Percentiles rank a stretch among this genome's conserved stretches.
Conservation (phyloP, 2,888 invertebrate genomes). For the Leuctra nigra region DNA sequence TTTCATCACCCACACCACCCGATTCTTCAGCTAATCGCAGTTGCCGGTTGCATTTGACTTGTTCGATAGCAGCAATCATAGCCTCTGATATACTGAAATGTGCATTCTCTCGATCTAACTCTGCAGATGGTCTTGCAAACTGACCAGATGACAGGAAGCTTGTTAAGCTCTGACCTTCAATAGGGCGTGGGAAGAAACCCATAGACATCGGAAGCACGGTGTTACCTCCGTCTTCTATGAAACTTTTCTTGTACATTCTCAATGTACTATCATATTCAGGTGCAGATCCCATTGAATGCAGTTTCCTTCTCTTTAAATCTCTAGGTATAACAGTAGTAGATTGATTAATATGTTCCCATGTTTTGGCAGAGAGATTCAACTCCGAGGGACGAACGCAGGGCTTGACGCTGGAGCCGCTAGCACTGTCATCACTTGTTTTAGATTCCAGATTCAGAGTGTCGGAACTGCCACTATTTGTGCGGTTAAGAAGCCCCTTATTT, state of each 20-base stretch:
- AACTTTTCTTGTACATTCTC: constrained; percentile 46
- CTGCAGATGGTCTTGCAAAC: constrained; percentile 62
- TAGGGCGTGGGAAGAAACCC: constrained; percentile 54
- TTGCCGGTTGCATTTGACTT: constrained; percentile 53
- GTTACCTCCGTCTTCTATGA: constrained; percentile 52
- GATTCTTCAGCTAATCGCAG: constrained; percentile 44
- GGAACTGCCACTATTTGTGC: constrained; percentile 32
- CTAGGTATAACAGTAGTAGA: too few relatives aligned
- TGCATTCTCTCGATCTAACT: constrained; percentile 76
- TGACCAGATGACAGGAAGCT: constrained; percentile 66
- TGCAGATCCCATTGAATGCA: constrained; percentile 26
- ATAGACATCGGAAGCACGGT: constrained; percentile 53
- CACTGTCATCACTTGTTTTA: constrained; percentile 17
- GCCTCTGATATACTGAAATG: constrained; percentile 81
- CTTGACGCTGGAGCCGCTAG: not conserved
- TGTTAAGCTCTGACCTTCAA: constrained; percentile 62
- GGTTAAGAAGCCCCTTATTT: not conserved
- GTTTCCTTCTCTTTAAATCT: not conserved
- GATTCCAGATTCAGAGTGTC: constrained; percentile 34
- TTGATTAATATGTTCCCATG: constrained; percentile 23
- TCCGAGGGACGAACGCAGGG: constrained; percentile 22
- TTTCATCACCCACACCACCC: constrained; percentile 44
- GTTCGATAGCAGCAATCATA: constrained; percentile 74
- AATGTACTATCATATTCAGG: constrained; percentile 38
- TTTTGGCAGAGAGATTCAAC: constrained; percentile 20